Evolutionary conservation across 64 coral and sea anemone species (phyloP).

Genomic region (Montipora efflorescens): DNA sequence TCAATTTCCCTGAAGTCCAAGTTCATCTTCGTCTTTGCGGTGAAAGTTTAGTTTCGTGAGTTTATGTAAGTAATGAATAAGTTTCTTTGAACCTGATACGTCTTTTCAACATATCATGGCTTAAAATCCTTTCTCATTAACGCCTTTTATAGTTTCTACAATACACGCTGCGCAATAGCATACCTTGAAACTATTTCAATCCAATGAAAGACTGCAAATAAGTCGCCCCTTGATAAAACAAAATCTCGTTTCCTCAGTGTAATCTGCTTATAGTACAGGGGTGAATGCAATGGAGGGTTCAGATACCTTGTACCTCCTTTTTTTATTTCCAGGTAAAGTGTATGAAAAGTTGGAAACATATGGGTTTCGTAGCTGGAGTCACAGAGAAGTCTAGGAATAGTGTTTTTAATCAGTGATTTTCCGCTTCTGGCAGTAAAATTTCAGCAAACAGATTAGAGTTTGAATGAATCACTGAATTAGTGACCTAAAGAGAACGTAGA

Average conservation of each 20-base stretch:
- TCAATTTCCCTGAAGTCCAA: not conserved
- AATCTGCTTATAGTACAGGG: slow-evolving; percentile 2
- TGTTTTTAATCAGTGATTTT: too few species aligned
- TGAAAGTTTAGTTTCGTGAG: not conserved
- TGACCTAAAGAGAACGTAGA: not conserved
- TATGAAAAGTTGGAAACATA: not conserved
- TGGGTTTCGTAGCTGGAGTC: not conserved
- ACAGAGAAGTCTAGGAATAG: not conserved
- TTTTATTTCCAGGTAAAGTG: not conserved
- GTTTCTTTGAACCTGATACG: not conserved
- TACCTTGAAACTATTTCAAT: slow-evolving; percentile 16
- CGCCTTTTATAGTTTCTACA: not conserved
- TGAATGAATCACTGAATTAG: not conserved
- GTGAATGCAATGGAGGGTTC: not conserved
- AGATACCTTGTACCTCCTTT: not conserved
- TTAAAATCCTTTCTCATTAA: not conserved
- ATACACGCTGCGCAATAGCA: not conserved
- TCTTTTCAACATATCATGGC: not conserved
- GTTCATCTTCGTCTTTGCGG: not conserved
- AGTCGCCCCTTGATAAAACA: not conserved
- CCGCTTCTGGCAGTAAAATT: not conserved
- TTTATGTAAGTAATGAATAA: not conserved
- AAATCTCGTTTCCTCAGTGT: not conserved
- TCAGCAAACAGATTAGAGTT: not conserved
- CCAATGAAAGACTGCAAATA: not conserved